Conservation (phyloP, 2,888 invertebrate species). For the Andrena camellia region DNA sequence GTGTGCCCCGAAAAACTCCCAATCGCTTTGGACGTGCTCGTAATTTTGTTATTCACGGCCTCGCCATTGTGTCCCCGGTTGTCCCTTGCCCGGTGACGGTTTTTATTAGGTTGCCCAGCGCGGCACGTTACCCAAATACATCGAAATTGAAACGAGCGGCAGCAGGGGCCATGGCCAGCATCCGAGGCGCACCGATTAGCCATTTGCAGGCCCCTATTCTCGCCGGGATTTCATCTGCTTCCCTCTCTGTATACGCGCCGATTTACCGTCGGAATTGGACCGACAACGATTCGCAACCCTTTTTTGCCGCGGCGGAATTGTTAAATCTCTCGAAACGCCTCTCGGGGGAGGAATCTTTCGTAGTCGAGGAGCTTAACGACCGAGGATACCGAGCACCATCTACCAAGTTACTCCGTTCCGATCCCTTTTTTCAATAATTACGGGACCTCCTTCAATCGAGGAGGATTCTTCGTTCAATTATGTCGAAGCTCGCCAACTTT, state of each 20-base stretch:
- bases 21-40: background rate
- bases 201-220: conserved; percentile 61
- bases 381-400: background rate
- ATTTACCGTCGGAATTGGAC: conserved; percentile 58
- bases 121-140: conserved; percentile 49
- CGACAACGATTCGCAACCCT: conserved; percentile 54
- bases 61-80: background rate
- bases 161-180: conserved; percentile 3
- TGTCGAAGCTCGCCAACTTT: background rate
- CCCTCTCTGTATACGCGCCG: conserved; percentile 38
- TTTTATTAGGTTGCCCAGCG: conserved; percentile 37
- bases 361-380: background rate
- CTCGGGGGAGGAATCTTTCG: conserved; percentile 8
- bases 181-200: conserved; percentile 33
- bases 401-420: background rate
- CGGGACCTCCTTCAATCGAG: background rate
- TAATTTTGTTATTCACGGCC: background rate
- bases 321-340: conserved; percentile 46
- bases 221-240: conserved; percentile 58
- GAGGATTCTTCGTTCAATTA: background rate
- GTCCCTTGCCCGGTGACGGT: background rate
- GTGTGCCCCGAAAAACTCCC: background rate
- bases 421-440: background rate
- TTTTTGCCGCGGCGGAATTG: conserved; percentile 27
- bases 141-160: conserved; percentile 61